phyloP scores from a whole-genome alignment of 2,888 invertebrate species.

The Xanthia icteritia region DNA sequence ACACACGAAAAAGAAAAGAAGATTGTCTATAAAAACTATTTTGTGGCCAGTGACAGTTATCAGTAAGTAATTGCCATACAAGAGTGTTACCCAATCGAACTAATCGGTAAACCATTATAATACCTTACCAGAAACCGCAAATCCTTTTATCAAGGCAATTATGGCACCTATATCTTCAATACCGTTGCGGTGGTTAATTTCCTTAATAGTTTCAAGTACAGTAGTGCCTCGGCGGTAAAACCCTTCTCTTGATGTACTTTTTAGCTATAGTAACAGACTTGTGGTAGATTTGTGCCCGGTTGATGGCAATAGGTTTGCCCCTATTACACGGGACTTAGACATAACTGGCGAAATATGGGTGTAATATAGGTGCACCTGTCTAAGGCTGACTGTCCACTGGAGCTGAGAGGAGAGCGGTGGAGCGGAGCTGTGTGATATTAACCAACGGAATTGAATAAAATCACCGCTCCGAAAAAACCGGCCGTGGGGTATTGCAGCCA shows the following conservation, averaged over 20 bases:
- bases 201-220: neutral
- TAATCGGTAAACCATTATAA: neutral
- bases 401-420: too few species aligned
- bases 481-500: too few species aligned
- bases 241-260: neutral
- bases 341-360: neutral
- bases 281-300: neutral
- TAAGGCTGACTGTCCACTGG: too few species aligned
- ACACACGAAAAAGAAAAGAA: too few species aligned
- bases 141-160: neutral
- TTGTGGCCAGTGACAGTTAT: neutral
- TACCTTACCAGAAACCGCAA: neutral
- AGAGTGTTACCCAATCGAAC: neutral
- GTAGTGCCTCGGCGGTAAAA: neutral
- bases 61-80: neutral
- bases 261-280: neutral
- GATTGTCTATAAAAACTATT: neutral
- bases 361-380: neutral
- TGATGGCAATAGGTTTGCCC: neutral
- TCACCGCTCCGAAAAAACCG: too few species aligned
- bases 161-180: neutral
- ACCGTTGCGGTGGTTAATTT: neutral
- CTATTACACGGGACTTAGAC: neutral
- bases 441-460: too few species aligned
- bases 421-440: too few species aligned